Conservation (phyloP, 35 echinoderm and acorn worm genomes). For the Nesometra sesokonis region DNA sequence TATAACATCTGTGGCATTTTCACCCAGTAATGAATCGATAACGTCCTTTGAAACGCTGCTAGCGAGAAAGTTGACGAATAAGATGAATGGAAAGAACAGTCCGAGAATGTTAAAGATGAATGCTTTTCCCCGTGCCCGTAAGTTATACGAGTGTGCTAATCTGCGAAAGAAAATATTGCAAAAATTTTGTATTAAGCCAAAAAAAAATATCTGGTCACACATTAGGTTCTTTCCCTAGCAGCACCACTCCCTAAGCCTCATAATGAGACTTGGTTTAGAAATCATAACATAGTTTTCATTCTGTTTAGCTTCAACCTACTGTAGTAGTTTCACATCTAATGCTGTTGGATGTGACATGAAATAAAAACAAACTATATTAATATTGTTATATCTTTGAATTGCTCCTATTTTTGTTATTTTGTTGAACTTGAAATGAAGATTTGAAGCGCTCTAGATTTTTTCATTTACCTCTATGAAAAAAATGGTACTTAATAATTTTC, state of each 20-base stretch:
- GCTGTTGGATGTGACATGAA: no score
- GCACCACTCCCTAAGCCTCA: no score
- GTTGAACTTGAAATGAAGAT: no score
- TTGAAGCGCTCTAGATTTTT: no score
- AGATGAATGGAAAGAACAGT: constrained; percentile 42
- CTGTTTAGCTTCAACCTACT: no score
- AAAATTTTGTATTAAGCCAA: not conserved
- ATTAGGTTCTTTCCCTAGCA: not conserved
- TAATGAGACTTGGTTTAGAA: no score
- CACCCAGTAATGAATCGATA: constrained; percentile 34
- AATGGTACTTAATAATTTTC: no score
- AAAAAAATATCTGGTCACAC: not conserved
- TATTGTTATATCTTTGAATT: no score
- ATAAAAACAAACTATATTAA: no score
- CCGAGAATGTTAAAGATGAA: constrained; percentile 59
- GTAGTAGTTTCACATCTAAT: no score
- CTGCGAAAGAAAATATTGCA: constrained; percentile 14
- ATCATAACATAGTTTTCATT: not conserved
- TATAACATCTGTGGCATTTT: constrained; percentile 25
- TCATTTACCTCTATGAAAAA: no score
- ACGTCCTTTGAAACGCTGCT: constrained; percentile 57
- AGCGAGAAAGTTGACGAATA: constrained; percentile 66
- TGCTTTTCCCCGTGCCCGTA: constrained; percentile 59
- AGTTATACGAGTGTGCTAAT: constrained; percentile 63
- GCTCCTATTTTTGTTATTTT: no score